Evolutionary conservation across 53 echinoderm and acorn worm species (phyloP), one percentile per base, ranked within the genome.

Genomic region (Actinopyga echinites): DNA sequence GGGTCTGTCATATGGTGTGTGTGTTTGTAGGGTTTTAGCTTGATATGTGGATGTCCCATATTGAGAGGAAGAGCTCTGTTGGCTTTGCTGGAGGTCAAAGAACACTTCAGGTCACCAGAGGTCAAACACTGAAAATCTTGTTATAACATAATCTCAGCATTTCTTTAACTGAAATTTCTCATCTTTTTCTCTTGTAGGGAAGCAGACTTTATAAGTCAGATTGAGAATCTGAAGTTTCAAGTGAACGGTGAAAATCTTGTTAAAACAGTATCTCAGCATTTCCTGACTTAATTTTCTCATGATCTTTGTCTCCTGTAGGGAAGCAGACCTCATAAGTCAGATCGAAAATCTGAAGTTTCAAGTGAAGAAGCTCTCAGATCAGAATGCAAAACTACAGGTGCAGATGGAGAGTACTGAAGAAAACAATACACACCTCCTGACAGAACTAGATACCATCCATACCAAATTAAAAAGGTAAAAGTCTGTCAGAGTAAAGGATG

Each of bases 351-450:
- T 92, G n/a, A 56, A 87, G 64, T 91, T 88, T 55, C 88, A 95
- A 74, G 80, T 91, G 3, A 87, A 87, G 62, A 92, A 87, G 33
- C 83, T 92, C 79, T 83, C 79, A 7, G 92, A 95, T 31, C 95
- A 95, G 29, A 89, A 95, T 57, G 37, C 44, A 20, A 92, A 95
- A 57, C 83, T 92, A 19, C 89, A 89, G 59, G 40, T 32, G 1
- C 95, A 95, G 79, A 69, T 90, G 83, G 92, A 95, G 45, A 79
- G 89, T 22, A 85, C 91, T 22, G 95, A 95, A 33, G 95, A 95
- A 15, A 74, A 79, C 65, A 91, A 91, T 38, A 85, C 87, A 17
- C 89, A 87, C 53, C 83, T 95, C 19, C 56, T 89, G 15, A 40
- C 60, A 12, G 89, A 92, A 68, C 74, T 82, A 10, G 95, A 95